Evolutionary conservation across 2,888 invertebrate species (phyloP), one percentile per base, ranked within the genome.

Genomic region (Xiphydria camelus): DNA sequence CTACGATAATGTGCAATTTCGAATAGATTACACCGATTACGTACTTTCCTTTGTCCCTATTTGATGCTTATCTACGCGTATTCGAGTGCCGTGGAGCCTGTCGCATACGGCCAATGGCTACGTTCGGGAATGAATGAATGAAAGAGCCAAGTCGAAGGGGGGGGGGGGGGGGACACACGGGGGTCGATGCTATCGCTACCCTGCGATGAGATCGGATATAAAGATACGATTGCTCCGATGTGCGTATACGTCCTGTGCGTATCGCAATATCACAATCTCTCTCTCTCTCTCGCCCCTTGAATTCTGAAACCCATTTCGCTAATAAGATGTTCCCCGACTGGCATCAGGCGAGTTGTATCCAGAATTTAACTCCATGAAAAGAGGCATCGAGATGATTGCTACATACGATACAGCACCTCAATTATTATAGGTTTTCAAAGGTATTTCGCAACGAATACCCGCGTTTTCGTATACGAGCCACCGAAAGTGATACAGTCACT

Each of bases 61-160:
- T 6, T 7, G n/a, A 26, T 7, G 2, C 23, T 2, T 23, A 23
- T 23, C 7, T 23, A 4, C 29, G 7, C 4, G 12, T 10, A n/a
- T 26, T 26, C 6, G 6, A 26, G 10, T 14, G 10, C 29, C 15
- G 29, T 10, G 15, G 10, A 26, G 29, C 15, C 12, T 26, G 15
- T 26, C 29, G 29, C 12, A 15, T 26, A 5, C 29, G 15, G 46
- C 47, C 52, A 55, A 50, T 45, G 49, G 51, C 54, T 47, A 44
- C 33, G 48, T 45, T 40, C 45, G 36, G 33, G 49, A 47, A 57
- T 50, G 55, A 53, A 55, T 50, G 51, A 57, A 61, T 58, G 59
- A 54, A 55, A 53, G 51, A 64, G 65, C 70, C 60, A 58, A 63
- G 64, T 66, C 64, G 66, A 52, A 49, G 56, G 57, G 65, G 64